Evolutionary conservation across 2,797 vertebrate genomes (phyloP), one percentile per base, ranked within the genome.

Genomic region (Linurgus olivaceus): DNA sequence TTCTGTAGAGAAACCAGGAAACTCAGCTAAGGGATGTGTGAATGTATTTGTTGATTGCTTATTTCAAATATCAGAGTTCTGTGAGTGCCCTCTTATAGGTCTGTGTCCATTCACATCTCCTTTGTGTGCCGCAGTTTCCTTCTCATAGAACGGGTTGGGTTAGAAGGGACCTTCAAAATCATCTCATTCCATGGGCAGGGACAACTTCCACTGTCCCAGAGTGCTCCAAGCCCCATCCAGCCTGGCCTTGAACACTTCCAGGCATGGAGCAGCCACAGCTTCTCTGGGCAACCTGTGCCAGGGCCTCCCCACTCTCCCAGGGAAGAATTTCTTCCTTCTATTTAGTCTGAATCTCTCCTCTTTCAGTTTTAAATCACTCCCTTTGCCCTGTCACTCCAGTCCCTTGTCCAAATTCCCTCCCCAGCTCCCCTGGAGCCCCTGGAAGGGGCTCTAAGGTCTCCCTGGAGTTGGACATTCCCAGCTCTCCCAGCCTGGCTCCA

Each of bases 141-240:
- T 38, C 29, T 51, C 31, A 17, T 8, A 18, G 31, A 37, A 25
- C 6, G 4, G 4, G 25, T 31, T 59, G 58, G 4, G n/a, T 54
- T 54, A n/a, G 24, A 94, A 71, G 8, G 11, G 9, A 35, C 5
- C 9, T 63, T 33, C 20, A 33, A 25, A 42, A 1, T 13, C 44
- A 33, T 12, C 48, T 24, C 61, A 19, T 51, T 37, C 63, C 7
- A 2, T 8, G 10, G 7, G 1, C 33, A 86, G 59, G 58, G 42
- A n/a, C 2, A 19, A 3, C 6, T 55, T 17, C 45, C 35, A 47
- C 21, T 13, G 7, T 1, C 21, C 10, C 33, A 44, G 37, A 14
- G 0, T 76, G 19, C 38, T 77, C 78, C 63, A n/a, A 59, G 17
- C 19, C 19, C 9, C 0, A 0, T 35, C 45, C 61, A 88, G 0